Evolutionary conservation across 2,888 invertebrate species (phyloP).

Genomic region (Eupithecia exiguata): DNA sequence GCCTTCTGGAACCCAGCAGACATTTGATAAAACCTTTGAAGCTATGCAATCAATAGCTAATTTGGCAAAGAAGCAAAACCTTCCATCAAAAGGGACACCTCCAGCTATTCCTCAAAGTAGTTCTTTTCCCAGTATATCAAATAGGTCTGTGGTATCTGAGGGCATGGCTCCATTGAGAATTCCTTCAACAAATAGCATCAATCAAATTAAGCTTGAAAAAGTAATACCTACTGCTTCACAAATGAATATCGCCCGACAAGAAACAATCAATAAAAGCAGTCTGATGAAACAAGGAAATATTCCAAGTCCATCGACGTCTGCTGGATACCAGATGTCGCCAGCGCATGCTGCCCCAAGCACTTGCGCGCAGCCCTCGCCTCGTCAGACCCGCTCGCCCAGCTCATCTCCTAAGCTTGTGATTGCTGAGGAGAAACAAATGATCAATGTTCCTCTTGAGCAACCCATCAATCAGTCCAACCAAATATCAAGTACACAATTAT

Average conservation of each 20-base stretch:
- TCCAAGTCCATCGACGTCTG: conserved; percentile 58
- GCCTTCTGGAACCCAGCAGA: conserved; percentile 73
- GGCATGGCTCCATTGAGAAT: conserved; percentile 64
- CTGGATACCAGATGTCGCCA: conserved; percentile 59
- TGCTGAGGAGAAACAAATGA: conserved; percentile 78
- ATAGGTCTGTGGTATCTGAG: conserved; percentile 57
- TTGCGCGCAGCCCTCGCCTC: conserved; percentile 69
- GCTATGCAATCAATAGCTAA: conserved; percentile 82
- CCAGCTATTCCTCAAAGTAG: conserved; percentile 62
- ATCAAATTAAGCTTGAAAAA: conserved; percentile 71
- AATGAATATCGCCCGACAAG: conserved; percentile 59
- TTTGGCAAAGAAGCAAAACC: conserved; percentile 78
- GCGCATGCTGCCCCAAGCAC: conserved; percentile 61
- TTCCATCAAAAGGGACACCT: conserved; percentile 66
- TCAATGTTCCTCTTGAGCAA: conserved; percentile 58
- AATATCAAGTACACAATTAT: conserved; percentile 72
- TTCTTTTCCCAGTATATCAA: conserved; percentile 63
- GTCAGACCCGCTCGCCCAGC: conserved; percentile 80
- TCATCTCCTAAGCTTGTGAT: conserved; percentile 81
- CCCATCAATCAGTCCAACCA: conserved; percentile 73
- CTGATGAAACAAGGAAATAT: conserved; percentile 56
- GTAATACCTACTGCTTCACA: conserved; percentile 53
- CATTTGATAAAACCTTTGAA: conserved; percentile 74
- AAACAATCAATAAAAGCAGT: conserved; percentile 60
- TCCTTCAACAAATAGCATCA: conserved; percentile 63